phyloP scores from a whole-genome alignment of 2,888 invertebrate species.

The Emmelina monodactyla region DNA sequence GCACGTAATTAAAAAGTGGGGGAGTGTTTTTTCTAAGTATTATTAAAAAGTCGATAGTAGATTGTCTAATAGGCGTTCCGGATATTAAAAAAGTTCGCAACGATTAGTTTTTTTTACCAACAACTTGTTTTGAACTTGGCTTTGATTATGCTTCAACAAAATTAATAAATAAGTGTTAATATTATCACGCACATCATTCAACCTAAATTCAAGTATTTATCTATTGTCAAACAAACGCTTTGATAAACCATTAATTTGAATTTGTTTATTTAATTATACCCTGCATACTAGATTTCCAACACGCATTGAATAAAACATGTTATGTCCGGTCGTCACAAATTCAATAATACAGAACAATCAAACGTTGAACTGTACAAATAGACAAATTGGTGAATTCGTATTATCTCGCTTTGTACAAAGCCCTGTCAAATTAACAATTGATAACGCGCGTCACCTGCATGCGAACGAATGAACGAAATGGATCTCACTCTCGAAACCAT shows the following conservation, averaged over 20 bases:
- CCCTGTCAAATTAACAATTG: conserved; percentile 29
- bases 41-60: conserved; percentile 9
- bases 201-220: no score
- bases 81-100: no score
- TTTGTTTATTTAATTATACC: no score
- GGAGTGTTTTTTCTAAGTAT: conserved; percentile 22
- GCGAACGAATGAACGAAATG: conserved; percentile 8
- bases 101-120: no score
- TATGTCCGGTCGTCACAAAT: conserved; percentile 13
- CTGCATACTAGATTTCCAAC: neutral
- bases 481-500: no score
- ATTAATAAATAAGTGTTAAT: no score
- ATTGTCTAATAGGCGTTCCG: no score
- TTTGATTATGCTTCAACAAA: no score
- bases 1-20: conserved; percentile 38
- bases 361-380: conserved; percentile 21
- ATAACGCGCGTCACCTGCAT: conserved; percentile 24
- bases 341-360: conserved; percentile 18
- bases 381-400: conserved; percentile 22
- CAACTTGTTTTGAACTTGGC: no score
- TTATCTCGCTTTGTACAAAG: conserved; percentile 34
- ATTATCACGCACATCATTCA: no score
- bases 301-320: conserved; percentile 1
- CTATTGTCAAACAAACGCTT: no score
- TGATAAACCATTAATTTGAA: no score